Conservation (phyloP, 2,888 invertebrate genomes). For the Meta bourneti region DNA sequence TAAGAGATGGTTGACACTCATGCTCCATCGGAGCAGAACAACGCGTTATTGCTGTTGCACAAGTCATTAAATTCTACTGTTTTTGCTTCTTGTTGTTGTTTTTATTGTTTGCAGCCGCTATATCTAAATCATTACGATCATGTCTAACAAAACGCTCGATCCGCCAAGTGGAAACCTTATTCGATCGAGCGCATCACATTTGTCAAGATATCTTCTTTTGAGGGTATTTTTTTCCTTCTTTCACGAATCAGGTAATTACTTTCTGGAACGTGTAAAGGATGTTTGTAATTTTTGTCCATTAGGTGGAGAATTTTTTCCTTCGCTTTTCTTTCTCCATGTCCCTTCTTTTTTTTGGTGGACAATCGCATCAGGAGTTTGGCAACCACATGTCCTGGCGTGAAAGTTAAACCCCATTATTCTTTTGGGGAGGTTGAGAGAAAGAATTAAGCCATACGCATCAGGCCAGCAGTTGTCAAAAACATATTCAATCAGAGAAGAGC, state of each 20-base stretch:
- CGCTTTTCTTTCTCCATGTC: background rate
- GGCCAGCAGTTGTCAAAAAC: too few species aligned
- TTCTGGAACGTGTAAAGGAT: conserved; percentile 54
- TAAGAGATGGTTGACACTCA: conserved; percentile 58
- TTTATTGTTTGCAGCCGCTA: conserved; percentile 58
- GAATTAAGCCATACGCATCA: background rate
- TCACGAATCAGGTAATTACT: conserved; percentile 40
- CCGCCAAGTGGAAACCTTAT: conserved; percentile 45
- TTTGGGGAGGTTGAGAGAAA: background rate
- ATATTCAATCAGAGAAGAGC: too few species aligned
- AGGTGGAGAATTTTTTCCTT: conserved; percentile 26
- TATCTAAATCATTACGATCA: conserved; percentile 61
- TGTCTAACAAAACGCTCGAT: conserved; percentile 56
- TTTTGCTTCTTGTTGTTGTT: conserved; percentile 43
- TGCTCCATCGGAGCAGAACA: conserved; percentile 68
- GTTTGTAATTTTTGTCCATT: conserved; percentile 53
- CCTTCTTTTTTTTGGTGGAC: conserved; percentile 6
- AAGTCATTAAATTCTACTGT: conserved; percentile 53
- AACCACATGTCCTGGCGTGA: conserved; percentile 25
- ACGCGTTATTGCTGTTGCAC: conserved; percentile 11
- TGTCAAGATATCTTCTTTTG: conserved; percentile 40
- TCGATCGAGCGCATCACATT: conserved; percentile 43
- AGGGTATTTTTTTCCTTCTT: conserved; percentile 12
- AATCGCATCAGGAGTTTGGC: conserved; percentile 20
- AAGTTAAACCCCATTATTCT: conserved; percentile 13